Evolutionary conservation across 2,113 vertebrate genomes (phyloP).

Genomic region (Heliornis fulica): DNA sequence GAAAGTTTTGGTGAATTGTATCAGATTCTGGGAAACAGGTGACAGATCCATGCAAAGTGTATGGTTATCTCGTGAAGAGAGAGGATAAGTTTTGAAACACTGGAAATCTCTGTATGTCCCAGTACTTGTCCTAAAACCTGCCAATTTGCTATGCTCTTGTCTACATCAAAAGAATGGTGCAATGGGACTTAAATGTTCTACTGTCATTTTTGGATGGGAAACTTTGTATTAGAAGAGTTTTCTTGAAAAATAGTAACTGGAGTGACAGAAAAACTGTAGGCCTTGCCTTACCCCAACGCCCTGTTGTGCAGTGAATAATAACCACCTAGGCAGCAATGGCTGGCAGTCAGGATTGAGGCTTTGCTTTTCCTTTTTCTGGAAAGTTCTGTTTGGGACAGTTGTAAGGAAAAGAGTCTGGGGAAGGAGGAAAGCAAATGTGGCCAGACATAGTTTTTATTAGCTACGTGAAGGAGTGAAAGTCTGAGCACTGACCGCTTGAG

Average conservation of each 20-base stretch:
- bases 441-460: neutral
- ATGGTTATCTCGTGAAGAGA: neutral
- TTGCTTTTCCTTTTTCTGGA: neutral
- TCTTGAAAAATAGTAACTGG: neutral
- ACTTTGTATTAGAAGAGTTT: neutral
- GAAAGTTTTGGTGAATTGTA: neutral
- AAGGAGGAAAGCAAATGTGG: neutral
- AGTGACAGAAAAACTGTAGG: fast-evolving
- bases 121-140: neutral
- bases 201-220: neutral
- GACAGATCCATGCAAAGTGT: neutral
- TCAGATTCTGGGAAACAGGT: neutral
- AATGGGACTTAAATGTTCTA: neutral
- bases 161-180: neutral
- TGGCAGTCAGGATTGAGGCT: neutral
- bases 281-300: neutral
- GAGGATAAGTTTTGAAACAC: neutral
- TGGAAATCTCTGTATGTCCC: neutral
- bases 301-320: neutral
- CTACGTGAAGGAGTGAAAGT: neutral
- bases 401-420: neutral
- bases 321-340: neutral
- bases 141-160: neutral
- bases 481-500: fast-evolving
- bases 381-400: neutral